These are phyloP conservation scores for Noctua pronuba DNA, from an alignment of 2,888 invertebrate species.

Conservation along the genomic window DNA sequence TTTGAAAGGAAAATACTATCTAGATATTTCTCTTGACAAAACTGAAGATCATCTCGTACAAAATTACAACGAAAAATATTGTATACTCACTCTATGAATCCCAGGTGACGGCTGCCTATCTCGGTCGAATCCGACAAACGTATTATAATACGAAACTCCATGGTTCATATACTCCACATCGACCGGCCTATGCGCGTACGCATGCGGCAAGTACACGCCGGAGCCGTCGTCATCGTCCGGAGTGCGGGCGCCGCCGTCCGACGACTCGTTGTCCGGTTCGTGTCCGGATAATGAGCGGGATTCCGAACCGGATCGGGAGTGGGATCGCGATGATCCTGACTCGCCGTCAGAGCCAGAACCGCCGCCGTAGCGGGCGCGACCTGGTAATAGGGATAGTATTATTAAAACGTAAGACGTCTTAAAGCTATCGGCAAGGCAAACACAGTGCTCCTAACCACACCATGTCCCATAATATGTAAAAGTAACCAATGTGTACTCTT, in stretches of 20 bases:
- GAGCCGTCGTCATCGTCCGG: conserved; percentile 93
- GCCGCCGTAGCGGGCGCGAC: conserved; percentile 93
- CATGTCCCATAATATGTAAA: neutral
- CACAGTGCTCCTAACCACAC: neutral
- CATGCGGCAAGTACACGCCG: conserved; percentile 92
- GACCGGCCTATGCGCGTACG: conserved; percentile 87
- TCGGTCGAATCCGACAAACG: conserved; percentile 90
- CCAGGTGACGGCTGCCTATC: conserved; percentile 86
- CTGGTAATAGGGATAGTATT: conserved; percentile 74
- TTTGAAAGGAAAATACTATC: too few species aligned
- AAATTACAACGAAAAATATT: neutral
- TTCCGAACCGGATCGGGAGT: conserved; percentile 89
- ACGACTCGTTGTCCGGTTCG: conserved; percentile 94
- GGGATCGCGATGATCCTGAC: conserved; percentile 94
- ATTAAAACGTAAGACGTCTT: neutral
- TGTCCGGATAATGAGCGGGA: conserved; percentile 93
- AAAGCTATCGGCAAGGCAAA: neutral
- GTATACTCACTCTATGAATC: conserved; percentile 86
- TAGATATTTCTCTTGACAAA: too few species aligned
- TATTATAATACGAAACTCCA: conserved; percentile 91
- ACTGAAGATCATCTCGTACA: neutral
- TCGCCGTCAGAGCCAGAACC: conserved; percentile 89
- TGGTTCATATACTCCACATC: conserved; percentile 89
- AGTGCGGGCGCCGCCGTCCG: conserved; percentile 92
- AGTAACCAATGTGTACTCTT: neutral